These are phyloP conservation scores for Ochlodes sylvanus DNA, from an alignment of 2,888 invertebrate species.

Conservation along the genomic window DNA sequence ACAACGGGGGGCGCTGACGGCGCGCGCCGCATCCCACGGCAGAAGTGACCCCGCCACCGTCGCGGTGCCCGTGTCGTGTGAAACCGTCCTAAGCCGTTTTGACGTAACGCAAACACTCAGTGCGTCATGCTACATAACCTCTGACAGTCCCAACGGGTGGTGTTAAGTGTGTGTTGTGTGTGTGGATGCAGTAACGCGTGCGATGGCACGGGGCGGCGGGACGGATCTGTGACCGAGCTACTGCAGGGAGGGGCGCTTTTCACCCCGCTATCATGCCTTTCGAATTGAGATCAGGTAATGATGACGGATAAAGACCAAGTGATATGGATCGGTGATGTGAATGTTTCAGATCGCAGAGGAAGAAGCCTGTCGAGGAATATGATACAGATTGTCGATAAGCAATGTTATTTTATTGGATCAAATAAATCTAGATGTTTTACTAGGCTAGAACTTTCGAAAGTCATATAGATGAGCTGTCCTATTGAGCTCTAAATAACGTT, in stretches of 20 bases:
- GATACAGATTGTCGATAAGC: slow-evolving; percentile 7
- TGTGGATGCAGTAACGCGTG: slow-evolving; percentile 67
- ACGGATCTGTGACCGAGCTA: slow-evolving; percentile 67
- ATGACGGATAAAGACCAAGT: slow-evolving; percentile 38
- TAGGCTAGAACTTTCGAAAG: slow-evolving; percentile 31
- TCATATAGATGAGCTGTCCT: slow-evolving; percentile 12
- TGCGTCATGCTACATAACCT: slow-evolving; percentile 63
- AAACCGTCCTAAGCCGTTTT: slow-evolving; percentile 56
- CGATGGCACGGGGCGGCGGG: slow-evolving; percentile 66
- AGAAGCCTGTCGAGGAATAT: background rate
- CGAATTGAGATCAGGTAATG: slow-evolving; percentile 79
- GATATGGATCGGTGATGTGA: background rate
- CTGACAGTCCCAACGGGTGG: slow-evolving; percentile 58
- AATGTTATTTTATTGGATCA: slow-evolving; percentile 9
- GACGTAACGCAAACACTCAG: slow-evolving; percentile 65
- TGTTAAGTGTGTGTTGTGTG: slow-evolving; percentile 58
- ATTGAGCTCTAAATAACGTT: slow-evolving; percentile 7
- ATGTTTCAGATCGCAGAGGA: background rate
- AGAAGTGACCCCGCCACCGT: slow-evolving; percentile 73
- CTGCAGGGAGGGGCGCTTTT: slow-evolving; percentile 70
- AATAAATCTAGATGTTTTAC: slow-evolving; percentile 17
- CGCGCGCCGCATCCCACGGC: slow-evolving; percentile 79
- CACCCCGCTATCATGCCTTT: slow-evolving; percentile 78
- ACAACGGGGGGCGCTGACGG: slow-evolving; percentile 75
- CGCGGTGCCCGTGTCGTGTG: slow-evolving; percentile 68